Evolutionary conservation across 2,797 vertebrate genomes (phyloP).

Genomic region (Molossus molossus): DNA sequence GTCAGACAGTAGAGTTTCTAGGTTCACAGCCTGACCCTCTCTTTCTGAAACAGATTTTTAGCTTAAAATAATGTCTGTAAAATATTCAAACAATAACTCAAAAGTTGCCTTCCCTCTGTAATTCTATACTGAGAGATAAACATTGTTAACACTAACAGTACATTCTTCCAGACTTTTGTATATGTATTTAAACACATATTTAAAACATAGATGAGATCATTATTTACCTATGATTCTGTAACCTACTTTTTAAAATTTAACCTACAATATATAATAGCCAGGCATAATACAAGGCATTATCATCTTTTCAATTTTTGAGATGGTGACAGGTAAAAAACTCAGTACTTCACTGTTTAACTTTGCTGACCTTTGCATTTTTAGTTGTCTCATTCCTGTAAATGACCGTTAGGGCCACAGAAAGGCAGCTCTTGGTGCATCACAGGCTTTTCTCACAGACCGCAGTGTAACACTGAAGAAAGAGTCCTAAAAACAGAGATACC

Average conservation of each 20-base stretch:
- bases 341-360: neutral
- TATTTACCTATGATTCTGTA: conserved; percentile 31
- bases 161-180: conserved; percentile 8
- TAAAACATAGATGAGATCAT: conserved; percentile 61
- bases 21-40: neutral
- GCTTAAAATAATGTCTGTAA: conserved; percentile 52
- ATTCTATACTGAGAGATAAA: conserved; percentile 26
- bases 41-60: conserved; percentile 40
- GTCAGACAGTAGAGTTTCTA: neutral
- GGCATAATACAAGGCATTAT: neutral
- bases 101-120: neutral
- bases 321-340: neutral
- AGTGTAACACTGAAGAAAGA: neutral
- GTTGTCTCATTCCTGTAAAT: neutral
- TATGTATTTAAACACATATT: conserved; percentile 58
- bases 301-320: conserved; percentile 43
- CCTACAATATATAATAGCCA: neutral
- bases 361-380: neutral
- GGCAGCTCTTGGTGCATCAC: neutral
- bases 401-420: neutral
- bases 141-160: neutral
- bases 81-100: conserved; percentile 44
- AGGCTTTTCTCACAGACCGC: neutral
- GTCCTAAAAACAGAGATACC: neutral
- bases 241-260: neutral